Evolutionary conservation across 2,797 vertebrate species (phyloP), one percentile per base, ranked within the genome.

Genomic region (Gallirallus australis): DNA sequence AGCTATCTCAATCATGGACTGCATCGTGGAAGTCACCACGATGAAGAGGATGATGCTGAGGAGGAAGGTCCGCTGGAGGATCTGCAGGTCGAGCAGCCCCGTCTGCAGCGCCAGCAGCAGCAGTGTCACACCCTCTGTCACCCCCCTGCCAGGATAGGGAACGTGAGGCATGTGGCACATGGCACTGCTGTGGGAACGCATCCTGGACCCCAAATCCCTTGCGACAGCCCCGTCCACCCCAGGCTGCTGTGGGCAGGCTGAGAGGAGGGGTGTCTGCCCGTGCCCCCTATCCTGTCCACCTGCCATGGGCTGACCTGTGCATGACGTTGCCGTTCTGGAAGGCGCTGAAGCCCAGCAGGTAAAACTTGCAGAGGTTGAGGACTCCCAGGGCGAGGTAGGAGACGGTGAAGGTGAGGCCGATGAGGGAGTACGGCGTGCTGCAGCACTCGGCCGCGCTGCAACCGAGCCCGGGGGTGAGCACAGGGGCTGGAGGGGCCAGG

Each of bases 31-130:
- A 4, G 99, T 99, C 56, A 98, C 97, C 73, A 99, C 98, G 5
- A 99, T 99, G 98, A 99, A 99, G 97, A 99, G 98, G 97, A 99
- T 99, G 98, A 99, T 99, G 97, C 98, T 98, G 96, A 99, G 99
- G 89, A 99, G 98, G 97, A 99, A 99, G 94, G 98, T 99, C 84
- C 99, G 98, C 93, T 99, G 99, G 76, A 98, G 97, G 2, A 98
- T 97, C 86, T 98, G 98, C 98, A 99, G 98, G 59, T 98, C 98
- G 25, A 99, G 95, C 79, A 99, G 98, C 70, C 98, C 99, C 0
- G 99, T 99, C 97, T 99, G 99, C 59, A 99, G 97, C 39, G 99
- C 99, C 57, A 99, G 98, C 83, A 99, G 98, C 68, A 99, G 98
- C 94, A 99, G 94, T 6, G 98, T 99, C 91, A 99, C 97, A 1